phyloP scores from a whole-genome alignment of 2,888 invertebrate species.

The Blera fallax region DNA sequence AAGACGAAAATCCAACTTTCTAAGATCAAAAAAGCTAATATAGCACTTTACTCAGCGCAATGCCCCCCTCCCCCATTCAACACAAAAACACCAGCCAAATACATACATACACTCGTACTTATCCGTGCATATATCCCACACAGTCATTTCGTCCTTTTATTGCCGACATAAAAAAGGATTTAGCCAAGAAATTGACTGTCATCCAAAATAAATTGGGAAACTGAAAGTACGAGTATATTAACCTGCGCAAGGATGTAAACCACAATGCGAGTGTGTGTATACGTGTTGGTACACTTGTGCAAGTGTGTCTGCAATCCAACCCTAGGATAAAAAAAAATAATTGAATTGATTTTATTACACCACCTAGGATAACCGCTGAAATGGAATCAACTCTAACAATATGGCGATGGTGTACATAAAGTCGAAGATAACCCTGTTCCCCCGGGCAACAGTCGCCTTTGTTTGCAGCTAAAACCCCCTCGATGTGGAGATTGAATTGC shows the following conservation, averaged over 20 bases:
- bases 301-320: conserved; percentile 11
- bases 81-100: conserved; percentile 13
- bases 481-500: conserved; percentile 39
- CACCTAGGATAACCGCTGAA: conserved; percentile 52
- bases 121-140: conserved; percentile 33
- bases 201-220: conserved; percentile 72
- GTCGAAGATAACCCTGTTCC: conserved; percentile 14
- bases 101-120: too few relatives aligned
- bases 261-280: background rate
- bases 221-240: conserved; percentile 59
- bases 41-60: conserved; percentile 36
- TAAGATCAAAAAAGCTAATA: conserved; percentile 24
- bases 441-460: background rate
- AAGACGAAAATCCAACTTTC: conserved; percentile 28
- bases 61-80: background rate
- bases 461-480: background rate
- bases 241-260: conserved; percentile 30
- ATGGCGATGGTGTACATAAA: conserved; percentile 38
- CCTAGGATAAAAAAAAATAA: conserved; percentile 44
- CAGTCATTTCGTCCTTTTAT: conserved; percentile 72
- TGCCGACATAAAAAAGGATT: conserved; percentile 74
- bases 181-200: conserved; percentile 73
- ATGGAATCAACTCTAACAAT: conserved; percentile 52
- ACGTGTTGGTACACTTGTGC: background rate
- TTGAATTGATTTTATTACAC: conserved; percentile 70